Conservation (phyloP, 2,888 invertebrate genomes). For the Drepana falcataria region DNA sequence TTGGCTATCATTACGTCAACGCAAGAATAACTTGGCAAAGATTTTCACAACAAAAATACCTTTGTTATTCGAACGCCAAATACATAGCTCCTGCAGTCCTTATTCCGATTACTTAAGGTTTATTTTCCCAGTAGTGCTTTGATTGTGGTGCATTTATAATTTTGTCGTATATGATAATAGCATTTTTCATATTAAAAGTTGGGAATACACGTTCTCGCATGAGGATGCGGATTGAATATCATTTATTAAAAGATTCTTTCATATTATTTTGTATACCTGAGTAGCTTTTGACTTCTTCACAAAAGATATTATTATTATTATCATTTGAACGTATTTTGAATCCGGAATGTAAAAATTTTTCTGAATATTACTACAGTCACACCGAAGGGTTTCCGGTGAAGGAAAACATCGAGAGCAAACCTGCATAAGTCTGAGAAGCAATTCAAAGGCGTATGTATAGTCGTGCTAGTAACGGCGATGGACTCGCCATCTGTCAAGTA, state of each 20-base stretch:
- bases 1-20: background rate
- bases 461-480: too few relatives aligned
- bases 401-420: too few relatives aligned
- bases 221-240: slow-evolving; percentile 28
- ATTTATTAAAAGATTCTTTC: slow-evolving; percentile 24
- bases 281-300: background rate
- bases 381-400: too few relatives aligned
- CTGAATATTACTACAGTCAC: too few relatives aligned
- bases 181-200: slow-evolving; percentile 77
- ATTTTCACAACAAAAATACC: background rate
- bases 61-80: background rate
- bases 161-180: slow-evolving; percentile 61
- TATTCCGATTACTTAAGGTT: background rate
- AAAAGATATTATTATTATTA: too few relatives aligned
- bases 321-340: too few relatives aligned
- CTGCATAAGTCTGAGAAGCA: too few relatives aligned
- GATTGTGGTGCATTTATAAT: slow-evolving; percentile 3
- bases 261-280: slow-evolving; percentile 5
- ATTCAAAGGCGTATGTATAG: too few relatives aligned
- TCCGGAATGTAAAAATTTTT: too few relatives aligned
- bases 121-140: slow-evolving; percentile 8
- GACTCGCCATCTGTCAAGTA: too few relatives aligned
- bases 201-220: slow-evolving; percentile 30
- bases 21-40: background rate
- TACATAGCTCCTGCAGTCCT: background rate